Percentiles rank a stretch among this genome's conserved stretches.
Conservation (phyloP, 2,888 invertebrate genomes). For the Bedellia somnulentella region DNA sequence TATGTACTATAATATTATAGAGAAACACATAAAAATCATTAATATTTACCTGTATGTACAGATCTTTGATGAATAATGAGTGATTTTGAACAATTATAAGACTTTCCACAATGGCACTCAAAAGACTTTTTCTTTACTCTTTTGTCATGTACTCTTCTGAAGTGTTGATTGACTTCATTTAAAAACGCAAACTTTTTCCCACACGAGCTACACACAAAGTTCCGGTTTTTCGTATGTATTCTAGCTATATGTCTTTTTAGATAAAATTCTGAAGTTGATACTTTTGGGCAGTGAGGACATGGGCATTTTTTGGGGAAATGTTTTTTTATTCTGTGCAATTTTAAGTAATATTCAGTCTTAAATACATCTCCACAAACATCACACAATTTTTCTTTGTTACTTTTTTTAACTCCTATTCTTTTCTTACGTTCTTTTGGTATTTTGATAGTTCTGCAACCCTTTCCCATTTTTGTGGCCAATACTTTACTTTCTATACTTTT, state of each 20-base stretch:
- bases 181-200: conserved; percentile 31
- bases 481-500: conserved; percentile 10
- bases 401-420: too few species aligned
- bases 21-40: too few species aligned
- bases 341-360: conserved; percentile 22
- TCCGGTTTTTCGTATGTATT: conserved; percentile 23
- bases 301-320: conserved; percentile 25
- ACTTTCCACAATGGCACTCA: conserved; percentile 42
- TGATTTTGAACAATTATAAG: conserved; percentile 37
- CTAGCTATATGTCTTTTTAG: conserved; percentile 34
- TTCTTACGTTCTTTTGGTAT: too few species aligned
- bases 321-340: conserved; percentile 23
- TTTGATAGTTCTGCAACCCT: too few species aligned
- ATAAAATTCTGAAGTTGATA: conserved; percentile 26
- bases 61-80: conserved; percentile 46
- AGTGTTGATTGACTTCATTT: conserved; percentile 29
- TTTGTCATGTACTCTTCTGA: conserved; percentile 31
- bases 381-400: conserved; percentile 29
- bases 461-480: conserved; percentile 13
- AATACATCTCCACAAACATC: conserved; percentile 39
- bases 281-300: conserved; percentile 32
- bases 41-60: conserved; percentile 40
- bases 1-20: too few species aligned
- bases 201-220: conserved; percentile 36
- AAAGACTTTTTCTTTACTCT: conserved; percentile 21